A percentile compares a stretch with the other conserved stretches of the same genome.
These are phyloP conservation scores for Chaitophorus viminalis DNA, from an alignment of 2,888 invertebrate genomes.

Conservation along the genomic window DNA sequence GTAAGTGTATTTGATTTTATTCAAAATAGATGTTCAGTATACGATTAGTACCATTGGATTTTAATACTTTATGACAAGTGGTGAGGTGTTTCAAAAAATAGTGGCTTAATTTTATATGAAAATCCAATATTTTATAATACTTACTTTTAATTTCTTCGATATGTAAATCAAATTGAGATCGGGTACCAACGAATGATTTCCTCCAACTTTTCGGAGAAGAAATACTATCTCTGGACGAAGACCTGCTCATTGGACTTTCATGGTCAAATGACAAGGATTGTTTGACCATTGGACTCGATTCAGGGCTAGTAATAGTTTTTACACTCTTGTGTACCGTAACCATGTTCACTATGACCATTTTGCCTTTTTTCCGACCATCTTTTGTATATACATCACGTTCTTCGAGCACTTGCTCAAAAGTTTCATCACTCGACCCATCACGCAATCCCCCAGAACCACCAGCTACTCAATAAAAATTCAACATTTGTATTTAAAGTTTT, in stretches of 20 bases:
- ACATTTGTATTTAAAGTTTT: background rate
- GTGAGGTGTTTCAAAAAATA: background rate
- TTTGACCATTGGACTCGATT: background rate
- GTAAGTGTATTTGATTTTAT: background rate
- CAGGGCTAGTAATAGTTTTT: conserved; percentile 67
- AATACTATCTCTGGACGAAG: conserved; percentile 47
- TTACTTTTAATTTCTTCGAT: conserved; percentile 87
- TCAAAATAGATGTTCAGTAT: background rate
- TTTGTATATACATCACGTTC: conserved; percentile 76
- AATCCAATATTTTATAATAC: background rate
- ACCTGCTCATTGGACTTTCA: conserved; percentile 39
- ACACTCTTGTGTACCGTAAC: conserved; percentile 75
- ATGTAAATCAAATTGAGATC: conserved; percentile 86
- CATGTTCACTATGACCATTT: conserved; percentile 79
- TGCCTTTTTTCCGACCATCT: conserved; percentile 72
- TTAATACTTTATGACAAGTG: background rate
- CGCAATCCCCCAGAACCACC: background rate
- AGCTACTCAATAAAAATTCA: conserved; percentile 17
- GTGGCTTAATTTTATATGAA: background rate
- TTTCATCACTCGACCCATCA: conserved; percentile 69
- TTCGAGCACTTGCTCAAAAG: conserved; percentile 71
- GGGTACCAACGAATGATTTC: conserved; percentile 74
- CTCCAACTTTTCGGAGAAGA: conserved; percentile 41
- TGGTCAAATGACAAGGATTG: conserved; percentile 14
- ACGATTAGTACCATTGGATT: too few relatives aligned